A percentile compares a stretch with the other conserved stretches of the same genome.
phyloP scores from a whole-genome alignment of 1,140 invertebrate species.

The Sweltsa coloradensis region DNA sequence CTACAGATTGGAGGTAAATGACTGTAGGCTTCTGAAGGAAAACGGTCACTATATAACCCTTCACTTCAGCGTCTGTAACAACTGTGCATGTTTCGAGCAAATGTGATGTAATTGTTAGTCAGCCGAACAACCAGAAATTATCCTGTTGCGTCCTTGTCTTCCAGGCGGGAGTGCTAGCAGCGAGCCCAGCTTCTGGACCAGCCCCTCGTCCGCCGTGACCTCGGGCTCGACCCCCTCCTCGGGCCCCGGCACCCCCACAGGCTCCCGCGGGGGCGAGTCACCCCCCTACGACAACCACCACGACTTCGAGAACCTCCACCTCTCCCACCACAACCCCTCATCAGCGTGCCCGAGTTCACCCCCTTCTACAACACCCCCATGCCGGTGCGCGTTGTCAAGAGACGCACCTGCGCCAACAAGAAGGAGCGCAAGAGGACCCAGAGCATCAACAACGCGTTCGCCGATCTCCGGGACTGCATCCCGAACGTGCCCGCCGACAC shows the following conservation, averaged over 20 bases:
- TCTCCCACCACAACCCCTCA: neutral
- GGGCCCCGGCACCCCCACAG: slow-evolving; percentile 4
- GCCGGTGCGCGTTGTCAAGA: slow-evolving; percentile 6
- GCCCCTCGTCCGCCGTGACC: no score
- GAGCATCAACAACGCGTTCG: slow-evolving; percentile 91
- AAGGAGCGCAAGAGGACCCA: slow-evolving; percentile 85
- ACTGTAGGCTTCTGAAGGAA: no score
- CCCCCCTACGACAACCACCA: slow-evolving; percentile 6
- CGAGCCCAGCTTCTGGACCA: no score
- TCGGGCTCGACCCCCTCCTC: neutral
- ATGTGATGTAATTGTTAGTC: no score
- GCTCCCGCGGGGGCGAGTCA: slow-evolving; percentile 1
- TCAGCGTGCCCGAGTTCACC: neutral
- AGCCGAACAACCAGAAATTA: no score
- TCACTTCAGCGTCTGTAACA: no score
- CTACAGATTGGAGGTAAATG: no score
- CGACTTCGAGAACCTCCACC: no score
- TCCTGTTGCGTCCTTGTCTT: no score
- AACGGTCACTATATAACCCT: no score
- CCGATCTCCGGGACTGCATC: slow-evolving; percentile 82
- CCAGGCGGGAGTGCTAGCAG: no score
- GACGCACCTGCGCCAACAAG: slow-evolving; percentile 56
- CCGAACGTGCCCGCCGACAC: slow-evolving; percentile 93
- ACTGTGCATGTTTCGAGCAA: no score
- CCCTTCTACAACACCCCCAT: neutral